Evolutionary conservation across 2,888 invertebrate genomes (phyloP), one percentile per base, ranked within the genome.

Genomic region (Cordylochernes scorpioides): DNA sequence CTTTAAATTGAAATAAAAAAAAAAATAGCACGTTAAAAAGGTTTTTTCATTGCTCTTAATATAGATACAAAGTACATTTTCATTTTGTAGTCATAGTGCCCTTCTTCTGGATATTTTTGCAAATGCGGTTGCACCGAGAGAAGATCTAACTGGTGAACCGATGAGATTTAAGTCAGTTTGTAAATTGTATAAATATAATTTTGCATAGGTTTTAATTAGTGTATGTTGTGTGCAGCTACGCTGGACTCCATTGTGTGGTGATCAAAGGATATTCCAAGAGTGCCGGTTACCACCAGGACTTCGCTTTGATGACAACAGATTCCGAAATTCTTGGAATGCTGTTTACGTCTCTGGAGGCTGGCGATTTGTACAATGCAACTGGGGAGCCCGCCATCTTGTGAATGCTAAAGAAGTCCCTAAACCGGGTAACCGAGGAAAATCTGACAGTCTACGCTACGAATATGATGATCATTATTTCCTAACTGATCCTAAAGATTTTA

Each of bases 401-500:
- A 84, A 84, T 49, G 82, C 40, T 5, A 42, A 42, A 26, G 40
- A 42, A 28, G 40, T 49, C 16, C 80, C 80, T 2, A 29, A 29
- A 17, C 31, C 27, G 5, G 35, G 36, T 8, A 12, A 27, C 34
- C 66, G 67, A 27, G 36, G 38, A n/a, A 40, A 37, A 22, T 75
- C 77, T 38, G 80, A 82, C 49, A 78, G 77, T 49, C 61, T 80
- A 42, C 68, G 80, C 49, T 97, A 94, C 57, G 91, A 94, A 55
- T 97, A 97, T 53, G 94, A 97, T 51, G 97, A 97, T 54, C 94
- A 97, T 56, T 97, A 97, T 59, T 97, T 97, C 65, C 63, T 94
- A 45, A 94, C 94, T 10, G 94, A 97, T 58, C 84, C 94, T 0
- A 75, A 91, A 30, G 91, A 97, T 57, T 94, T 97, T 57, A 91